phyloP scores from a whole-genome alignment of 2,888 invertebrate genomes.

The Heliconius aoede region DNA sequence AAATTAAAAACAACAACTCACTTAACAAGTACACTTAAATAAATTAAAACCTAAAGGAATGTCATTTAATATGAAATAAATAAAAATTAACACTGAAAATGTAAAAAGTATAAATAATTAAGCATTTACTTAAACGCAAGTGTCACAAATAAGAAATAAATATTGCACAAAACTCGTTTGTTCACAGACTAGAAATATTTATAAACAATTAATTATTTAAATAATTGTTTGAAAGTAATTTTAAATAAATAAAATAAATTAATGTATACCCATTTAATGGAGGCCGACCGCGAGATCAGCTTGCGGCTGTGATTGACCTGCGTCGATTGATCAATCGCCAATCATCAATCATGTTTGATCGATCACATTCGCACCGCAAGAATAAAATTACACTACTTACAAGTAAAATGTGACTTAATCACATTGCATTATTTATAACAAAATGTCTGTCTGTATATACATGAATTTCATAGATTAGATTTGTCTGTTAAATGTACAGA shows the following conservation, averaged over 20 bases:
- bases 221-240: constrained; percentile 2
- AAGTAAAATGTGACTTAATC: constrained; percentile 13
- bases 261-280: constrained; percentile 42
- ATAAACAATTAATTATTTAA: constrained; percentile 8
- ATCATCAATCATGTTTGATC: constrained; percentile 17
- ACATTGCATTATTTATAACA: neutral
- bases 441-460: neutral
- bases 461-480: too few relatives aligned
- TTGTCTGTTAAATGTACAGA: neutral
- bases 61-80: constrained; percentile 46
- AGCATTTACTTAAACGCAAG: constrained; percentile 37
- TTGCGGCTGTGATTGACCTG: constrained; percentile 17
- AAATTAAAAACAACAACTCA: constrained; percentile 52
- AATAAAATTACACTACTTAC: constrained; percentile 44
- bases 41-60: constrained; percentile 53
- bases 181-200: constrained; percentile 25
- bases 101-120: constrained; percentile 31
- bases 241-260: constrained; percentile 41
- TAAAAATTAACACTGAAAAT: constrained; percentile 36
- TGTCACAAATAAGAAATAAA: constrained; percentile 40
- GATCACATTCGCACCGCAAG: constrained; percentile 34
- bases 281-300: constrained; percentile 38
- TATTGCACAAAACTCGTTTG: constrained; percentile 48
- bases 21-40: constrained; percentile 50
- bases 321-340: neutral